Evolutionary conservation across 2,888 invertebrate genomes (phyloP).

Genomic region (Platycheirus albimanus): DNA sequence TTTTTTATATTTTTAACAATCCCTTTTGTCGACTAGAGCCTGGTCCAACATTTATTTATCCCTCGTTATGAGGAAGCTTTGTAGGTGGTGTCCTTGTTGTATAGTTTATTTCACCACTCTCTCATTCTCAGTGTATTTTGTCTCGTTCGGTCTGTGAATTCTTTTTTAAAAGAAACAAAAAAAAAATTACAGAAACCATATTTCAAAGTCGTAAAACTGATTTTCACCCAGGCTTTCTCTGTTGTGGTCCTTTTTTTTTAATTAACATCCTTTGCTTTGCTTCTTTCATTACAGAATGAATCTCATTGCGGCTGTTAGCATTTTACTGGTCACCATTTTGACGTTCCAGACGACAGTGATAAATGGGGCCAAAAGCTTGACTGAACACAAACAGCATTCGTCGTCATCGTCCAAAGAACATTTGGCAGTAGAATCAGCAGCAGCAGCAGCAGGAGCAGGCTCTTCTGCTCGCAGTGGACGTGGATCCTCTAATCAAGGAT

Average conservation of each 20-base stretch:
- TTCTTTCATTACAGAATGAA: conserved; percentile 74
- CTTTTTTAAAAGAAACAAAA: background rate
- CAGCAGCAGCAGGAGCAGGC: conserved; percentile 65
- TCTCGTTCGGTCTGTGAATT: conserved; percentile 17
- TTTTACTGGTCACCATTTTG: conserved; percentile 77
- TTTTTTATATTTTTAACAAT: conserved; percentile 22
- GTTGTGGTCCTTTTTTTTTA: conserved; percentile 40
- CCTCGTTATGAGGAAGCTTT: background rate
- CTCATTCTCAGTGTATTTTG: conserved; percentile 16
- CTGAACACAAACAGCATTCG: conserved; percentile 66
- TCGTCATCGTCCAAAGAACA: conserved; percentile 57
- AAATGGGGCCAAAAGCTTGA: conserved; percentile 77
- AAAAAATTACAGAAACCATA: background rate
- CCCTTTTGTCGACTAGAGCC: background rate
- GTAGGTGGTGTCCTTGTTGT: background rate
- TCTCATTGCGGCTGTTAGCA: conserved; percentile 76
- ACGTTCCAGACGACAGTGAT: conserved; percentile 78
- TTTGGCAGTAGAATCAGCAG: conserved; percentile 74
- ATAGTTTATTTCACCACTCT: conserved; percentile 22
- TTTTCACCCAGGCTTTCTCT: conserved; percentile 19
- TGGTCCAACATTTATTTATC: conserved; percentile 14
- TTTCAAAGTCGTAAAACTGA: conserved; percentile 22
- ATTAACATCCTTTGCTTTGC: conserved; percentile 42
- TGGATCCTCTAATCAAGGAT: conserved; percentile 71
- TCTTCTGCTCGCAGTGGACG: conserved; percentile 78